Evolutionary conservation across 2,888 invertebrate species (phyloP).

Genomic region (Neoascia interrupta): DNA sequence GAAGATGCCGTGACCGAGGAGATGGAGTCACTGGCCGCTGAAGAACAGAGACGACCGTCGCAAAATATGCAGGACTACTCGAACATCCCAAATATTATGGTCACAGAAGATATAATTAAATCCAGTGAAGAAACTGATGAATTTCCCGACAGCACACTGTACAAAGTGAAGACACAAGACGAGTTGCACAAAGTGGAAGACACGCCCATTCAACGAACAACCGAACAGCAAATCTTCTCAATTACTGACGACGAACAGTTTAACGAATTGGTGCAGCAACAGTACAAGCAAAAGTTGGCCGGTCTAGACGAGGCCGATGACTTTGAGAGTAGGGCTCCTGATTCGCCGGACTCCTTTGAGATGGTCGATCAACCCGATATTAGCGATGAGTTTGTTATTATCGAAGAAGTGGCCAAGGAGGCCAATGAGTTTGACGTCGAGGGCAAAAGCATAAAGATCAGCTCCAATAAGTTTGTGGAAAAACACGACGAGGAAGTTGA

Average conservation of each 20-base stretch:
- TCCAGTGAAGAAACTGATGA: slow-evolving; percentile 76
- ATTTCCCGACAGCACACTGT: slow-evolving; percentile 76
- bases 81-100: slow-evolving; percentile 78
- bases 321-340: slow-evolving; percentile 82
- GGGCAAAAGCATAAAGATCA: slow-evolving; percentile 89
- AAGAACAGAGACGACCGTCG: slow-evolving; percentile 75
- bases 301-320: slow-evolving; percentile 83
- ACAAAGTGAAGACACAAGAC: slow-evolving; percentile 78
- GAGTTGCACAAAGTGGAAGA: slow-evolving; percentile 77
- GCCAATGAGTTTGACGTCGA: slow-evolving; percentile 90
- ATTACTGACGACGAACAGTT: slow-evolving; percentile 78
- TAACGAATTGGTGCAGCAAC: slow-evolving; percentile 79
- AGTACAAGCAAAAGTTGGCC: slow-evolving; percentile 82
- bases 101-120: slow-evolving; percentile 78
- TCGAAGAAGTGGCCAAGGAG: slow-evolving; percentile 93
- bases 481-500: slow-evolving; percentile 87
- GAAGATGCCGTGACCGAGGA: slow-evolving; percentile 78
- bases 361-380: slow-evolving; percentile 92
- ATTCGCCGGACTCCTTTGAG: slow-evolving; percentile 93
- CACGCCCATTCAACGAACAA: slow-evolving; percentile 73
- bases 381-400: slow-evolving; percentile 92
- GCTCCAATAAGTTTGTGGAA: slow-evolving; percentile 81
- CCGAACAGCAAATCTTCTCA: slow-evolving; percentile 69
- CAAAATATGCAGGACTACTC: slow-evolving; percentile 79
- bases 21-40: slow-evolving; percentile 73